Conservation (phyloP, 2,888 invertebrate genomes). For the Holacanthella duospinosa region DNA sequence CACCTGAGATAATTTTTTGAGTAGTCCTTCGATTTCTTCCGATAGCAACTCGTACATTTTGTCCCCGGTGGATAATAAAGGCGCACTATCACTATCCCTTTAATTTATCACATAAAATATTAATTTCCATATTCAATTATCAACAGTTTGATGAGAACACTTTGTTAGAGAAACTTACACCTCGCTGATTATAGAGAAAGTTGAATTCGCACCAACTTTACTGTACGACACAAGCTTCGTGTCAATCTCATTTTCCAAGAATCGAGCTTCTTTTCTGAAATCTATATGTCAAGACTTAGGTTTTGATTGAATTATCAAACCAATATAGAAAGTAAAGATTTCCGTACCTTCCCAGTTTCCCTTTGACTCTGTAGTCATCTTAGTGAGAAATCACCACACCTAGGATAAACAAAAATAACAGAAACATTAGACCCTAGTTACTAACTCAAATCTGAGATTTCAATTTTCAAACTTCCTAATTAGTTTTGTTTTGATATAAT, state of each 20-base stretch:
- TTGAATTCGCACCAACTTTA: constrained; percentile 63
- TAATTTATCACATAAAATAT: constrained; percentile 41
- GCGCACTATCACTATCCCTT: constrained; percentile 59
- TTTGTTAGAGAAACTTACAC: background rate
- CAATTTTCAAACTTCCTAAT: too few relatives aligned
- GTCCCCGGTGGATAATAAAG: constrained; percentile 67
- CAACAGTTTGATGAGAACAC: background rate
- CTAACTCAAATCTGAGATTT: too few relatives aligned
- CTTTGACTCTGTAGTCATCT: background rate
- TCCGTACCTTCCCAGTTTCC: constrained; percentile 16
- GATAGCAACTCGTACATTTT: constrained; percentile 88
- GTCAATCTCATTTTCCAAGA: constrained; percentile 92
- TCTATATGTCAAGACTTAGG: constrained; percentile 50
- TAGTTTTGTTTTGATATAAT: too few relatives aligned
- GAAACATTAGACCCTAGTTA: too few relatives aligned
- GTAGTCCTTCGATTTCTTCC: constrained; percentile 56
- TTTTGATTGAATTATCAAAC: background rate
- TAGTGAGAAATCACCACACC: too few relatives aligned
- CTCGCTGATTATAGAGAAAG: constrained; percentile 13
- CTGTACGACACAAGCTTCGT: constrained; percentile 88
- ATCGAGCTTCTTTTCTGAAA: constrained; percentile 80
- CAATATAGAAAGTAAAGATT: too few relatives aligned
- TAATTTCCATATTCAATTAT: background rate
- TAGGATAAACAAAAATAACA: too few relatives aligned
- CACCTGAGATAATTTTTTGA: constrained; percentile 54